phyloP scores from a whole-genome alignment of 1,140 invertebrate genomes.

The Trichonephila clavipes region DNA sequence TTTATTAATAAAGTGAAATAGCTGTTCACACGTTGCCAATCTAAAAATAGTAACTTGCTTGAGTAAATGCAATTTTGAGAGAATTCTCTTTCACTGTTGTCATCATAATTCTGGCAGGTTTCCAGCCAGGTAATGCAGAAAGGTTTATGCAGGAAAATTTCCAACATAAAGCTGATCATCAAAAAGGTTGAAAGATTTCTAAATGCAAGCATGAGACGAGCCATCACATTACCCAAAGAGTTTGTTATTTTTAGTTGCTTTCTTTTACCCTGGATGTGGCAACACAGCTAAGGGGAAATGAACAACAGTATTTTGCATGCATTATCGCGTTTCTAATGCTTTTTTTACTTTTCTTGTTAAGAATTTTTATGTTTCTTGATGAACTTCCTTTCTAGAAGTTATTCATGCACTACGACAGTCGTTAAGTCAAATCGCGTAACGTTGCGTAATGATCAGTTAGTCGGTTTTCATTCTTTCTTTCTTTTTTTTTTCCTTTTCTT shows the following conservation, averaged over 20 bases:
- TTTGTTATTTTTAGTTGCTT: neutral
- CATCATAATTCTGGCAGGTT: neutral
- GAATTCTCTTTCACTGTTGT: slow-evolving; percentile 5
- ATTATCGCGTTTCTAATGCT: slow-evolving; percentile 52
- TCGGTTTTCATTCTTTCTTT: neutral
- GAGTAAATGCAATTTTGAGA: neutral
- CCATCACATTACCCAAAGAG: neutral
- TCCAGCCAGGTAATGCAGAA: slow-evolving; percentile 18
- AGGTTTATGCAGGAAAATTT: neutral
- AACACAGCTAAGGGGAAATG: slow-evolving; percentile 54
- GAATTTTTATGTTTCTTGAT: slow-evolving; percentile 46
- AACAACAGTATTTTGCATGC: slow-evolving; percentile 54
- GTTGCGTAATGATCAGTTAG: slow-evolving; percentile 46
- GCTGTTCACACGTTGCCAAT: neutral
- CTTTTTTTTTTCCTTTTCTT: too few relatives aligned
- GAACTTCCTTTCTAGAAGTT: slow-evolving; percentile 47
- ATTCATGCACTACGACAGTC: neutral
- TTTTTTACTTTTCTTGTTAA: neutral
- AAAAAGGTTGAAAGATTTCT: slow-evolving; percentile 11
- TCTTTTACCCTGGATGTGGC: neutral
- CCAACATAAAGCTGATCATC: slow-evolving; percentile 21
- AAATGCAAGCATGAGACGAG: slow-evolving; percentile 7
- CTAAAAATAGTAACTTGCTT: neutral
- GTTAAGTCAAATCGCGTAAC: neutral
- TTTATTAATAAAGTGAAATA: too few relatives aligned